These are phyloP conservation scores for Rhadina sibilatrix DNA, from an alignment of 2,113 vertebrate species.

Conservation along the genomic window DNA sequence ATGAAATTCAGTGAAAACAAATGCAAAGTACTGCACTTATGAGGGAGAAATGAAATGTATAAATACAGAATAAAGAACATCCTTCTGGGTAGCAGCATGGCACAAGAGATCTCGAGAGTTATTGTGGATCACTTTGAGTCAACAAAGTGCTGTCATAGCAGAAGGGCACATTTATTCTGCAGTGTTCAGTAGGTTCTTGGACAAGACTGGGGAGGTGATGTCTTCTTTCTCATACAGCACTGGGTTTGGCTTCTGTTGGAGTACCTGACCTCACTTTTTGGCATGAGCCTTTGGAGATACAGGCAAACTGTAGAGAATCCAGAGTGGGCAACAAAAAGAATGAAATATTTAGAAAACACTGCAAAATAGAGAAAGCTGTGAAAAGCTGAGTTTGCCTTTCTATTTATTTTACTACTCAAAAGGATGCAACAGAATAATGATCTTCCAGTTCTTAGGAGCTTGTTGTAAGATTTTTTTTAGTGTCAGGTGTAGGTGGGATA, in stretches of 20 bases:
- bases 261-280: background rate
- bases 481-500: background rate
- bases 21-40: background rate
- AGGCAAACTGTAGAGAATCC: background rate
- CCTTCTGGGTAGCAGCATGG: background rate
- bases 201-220: background rate
- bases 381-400: background rate
- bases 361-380: background rate
- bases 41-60: background rate
- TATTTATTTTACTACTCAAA: background rate
- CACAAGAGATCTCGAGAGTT: background rate
- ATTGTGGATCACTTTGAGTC: background rate
- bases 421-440: background rate
- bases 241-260: background rate
- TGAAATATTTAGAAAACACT: background rate
- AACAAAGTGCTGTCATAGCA: background rate
- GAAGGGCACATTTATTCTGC: background rate
- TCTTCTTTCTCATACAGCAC: background rate
- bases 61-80: background rate
- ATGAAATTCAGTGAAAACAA: conserved; percentile 22
- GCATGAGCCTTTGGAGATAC: background rate
- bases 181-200: background rate
- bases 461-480: background rate
- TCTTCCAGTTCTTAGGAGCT: background rate
- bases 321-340: background rate